Conservation (phyloP, 2,797 vertebrate genomes). For the Sebastes glaucus region DNA sequence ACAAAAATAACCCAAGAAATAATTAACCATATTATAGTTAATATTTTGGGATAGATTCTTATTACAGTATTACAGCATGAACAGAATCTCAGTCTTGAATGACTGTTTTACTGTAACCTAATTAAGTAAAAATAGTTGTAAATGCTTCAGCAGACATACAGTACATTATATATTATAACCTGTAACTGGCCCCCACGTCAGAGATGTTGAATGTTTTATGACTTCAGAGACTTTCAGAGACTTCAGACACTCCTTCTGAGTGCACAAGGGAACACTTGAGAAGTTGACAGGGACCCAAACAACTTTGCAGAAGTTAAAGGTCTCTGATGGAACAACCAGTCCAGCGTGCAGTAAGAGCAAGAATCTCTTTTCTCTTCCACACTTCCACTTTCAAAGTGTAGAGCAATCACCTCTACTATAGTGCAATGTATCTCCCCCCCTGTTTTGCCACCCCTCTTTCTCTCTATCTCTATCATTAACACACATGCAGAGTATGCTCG, state of each 20-base stretch:
- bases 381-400: background rate
- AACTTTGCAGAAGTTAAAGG: slow-evolving; percentile 4
- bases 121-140: background rate
- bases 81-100: background rate
- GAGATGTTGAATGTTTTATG: background rate
- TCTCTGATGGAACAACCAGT: slow-evolving; percentile 16
- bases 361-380: slow-evolving; percentile 1
- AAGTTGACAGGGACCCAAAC: background rate
- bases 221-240: background rate
- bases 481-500: background rate
- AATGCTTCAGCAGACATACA: background rate
- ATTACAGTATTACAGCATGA: background rate
- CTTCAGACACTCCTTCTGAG: background rate
- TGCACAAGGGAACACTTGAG: background rate
- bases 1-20: background rate
- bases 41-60: background rate
- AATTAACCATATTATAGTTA: background rate
- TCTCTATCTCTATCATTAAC: background rate
- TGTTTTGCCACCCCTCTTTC: background rate
- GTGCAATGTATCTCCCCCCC: background rate
- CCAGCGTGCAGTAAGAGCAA: background rate
- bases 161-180: background rate
- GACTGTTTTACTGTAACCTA: too few relatives aligned
- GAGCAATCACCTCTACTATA: background rate
- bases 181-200: background rate